Evolutionary conservation across 2,797 vertebrate species (phyloP).

Genomic region (Sebastes matsubarae): DNA sequence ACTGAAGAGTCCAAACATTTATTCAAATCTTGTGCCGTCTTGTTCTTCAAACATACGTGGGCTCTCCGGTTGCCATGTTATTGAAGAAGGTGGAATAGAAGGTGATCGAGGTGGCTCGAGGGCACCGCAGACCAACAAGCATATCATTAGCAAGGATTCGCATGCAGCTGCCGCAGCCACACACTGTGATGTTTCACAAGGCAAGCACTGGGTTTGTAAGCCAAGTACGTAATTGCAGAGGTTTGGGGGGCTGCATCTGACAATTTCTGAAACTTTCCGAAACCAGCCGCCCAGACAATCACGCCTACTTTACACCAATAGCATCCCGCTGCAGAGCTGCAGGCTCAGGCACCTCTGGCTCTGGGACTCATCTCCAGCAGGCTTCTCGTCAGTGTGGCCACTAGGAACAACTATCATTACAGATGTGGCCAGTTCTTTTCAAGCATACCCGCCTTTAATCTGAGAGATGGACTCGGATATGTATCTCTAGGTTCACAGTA

Average conservation of each 20-base stretch:
- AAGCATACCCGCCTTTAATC: background rate
- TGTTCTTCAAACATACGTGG: background rate
- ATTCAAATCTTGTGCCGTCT: background rate
- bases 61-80: background rate
- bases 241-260: background rate
- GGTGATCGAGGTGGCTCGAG: background rate
- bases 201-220: background rate
- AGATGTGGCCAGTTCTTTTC: background rate
- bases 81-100: too few relatives aligned
- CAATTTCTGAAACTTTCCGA: background rate
- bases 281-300: background rate
- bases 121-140: background rate
- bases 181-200: background rate
- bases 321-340: background rate
- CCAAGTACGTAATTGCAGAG: background rate
- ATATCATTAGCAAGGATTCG: background rate
- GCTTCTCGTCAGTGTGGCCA: background rate
- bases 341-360: background rate
- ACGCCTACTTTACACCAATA: background rate
- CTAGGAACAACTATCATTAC: background rate
- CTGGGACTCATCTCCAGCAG: background rate
- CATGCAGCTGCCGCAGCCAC: background rate
- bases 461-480: background rate
- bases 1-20: background rate
- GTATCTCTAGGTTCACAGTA: background rate